Evolutionary conservation across 2,888 invertebrate species (phyloP).

Genomic region (Agriotes lineatus): DNA sequence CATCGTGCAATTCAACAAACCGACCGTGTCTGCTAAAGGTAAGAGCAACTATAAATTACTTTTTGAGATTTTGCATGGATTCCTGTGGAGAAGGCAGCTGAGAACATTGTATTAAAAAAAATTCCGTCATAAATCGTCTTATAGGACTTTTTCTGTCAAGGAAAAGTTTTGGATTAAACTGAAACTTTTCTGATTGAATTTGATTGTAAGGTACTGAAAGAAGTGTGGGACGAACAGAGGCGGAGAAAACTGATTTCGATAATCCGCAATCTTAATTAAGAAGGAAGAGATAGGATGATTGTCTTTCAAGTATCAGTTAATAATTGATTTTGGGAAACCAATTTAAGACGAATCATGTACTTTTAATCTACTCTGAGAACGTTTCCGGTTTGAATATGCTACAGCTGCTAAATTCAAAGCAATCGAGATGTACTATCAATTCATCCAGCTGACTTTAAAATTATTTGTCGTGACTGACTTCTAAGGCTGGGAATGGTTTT

Average conservation of each 20-base stretch:
- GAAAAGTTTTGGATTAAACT: slow-evolving; percentile 24
- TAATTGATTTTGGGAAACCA: neutral
- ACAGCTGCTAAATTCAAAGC: too few species aligned
- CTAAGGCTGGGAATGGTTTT: too few species aligned
- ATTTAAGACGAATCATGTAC: too few species aligned
- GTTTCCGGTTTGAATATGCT: too few species aligned
- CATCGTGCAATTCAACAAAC: too few species aligned
- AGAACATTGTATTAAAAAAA: neutral
- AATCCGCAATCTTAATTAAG: slow-evolving; percentile 18
- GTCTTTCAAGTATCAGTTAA: neutral
- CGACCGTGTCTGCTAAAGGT: neutral
- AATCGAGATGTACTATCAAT: too few species aligned
- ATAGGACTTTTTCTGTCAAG: slow-evolving; percentile 9
- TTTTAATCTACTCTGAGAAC: too few species aligned
- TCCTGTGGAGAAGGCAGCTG: too few species aligned
- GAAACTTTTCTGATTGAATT: slow-evolving; percentile 24
- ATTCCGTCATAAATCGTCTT: slow-evolving; percentile 3
- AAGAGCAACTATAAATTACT: neutral
- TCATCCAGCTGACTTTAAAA: too few species aligned
- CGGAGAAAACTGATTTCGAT: slow-evolving; percentile 11
- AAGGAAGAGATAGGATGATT: neutral
- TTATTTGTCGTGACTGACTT: too few species aligned
- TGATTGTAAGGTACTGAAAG: slow-evolving; percentile 23
- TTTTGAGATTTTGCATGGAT: neutral
- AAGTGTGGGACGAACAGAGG: neutral